Evolutionary conservation across 2,888 invertebrate species (phyloP), one percentile per base, ranked within the genome.

Genomic region (Cylindroiulus punctatus): DNA sequence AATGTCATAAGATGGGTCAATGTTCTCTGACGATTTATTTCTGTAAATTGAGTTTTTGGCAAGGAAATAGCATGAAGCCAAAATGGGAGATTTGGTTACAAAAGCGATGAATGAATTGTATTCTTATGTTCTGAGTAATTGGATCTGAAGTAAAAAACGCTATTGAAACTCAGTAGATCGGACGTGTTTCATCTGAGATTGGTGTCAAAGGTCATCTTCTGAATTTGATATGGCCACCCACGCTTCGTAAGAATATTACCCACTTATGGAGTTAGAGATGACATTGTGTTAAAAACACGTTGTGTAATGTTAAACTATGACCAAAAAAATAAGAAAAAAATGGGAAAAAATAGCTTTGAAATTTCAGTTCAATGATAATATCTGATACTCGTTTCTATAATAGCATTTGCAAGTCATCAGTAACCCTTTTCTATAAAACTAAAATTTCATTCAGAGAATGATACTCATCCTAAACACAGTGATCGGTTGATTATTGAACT

Each of bases 51-150:
- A 52, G 0, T 3, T 52, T 52, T 44, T 52, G n/a, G 52, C n/a
- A n/a, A 52, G n/a, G 52, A 52, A 52, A 52, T 52, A n/a, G 52
- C 52, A n/a, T 52, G 52, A 52, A 52, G 52, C n/a, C n/a, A 5
- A 52, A 52, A 19, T n/a, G 52, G 8, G n/a, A 19, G 52, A 52
- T 52, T 52, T n/a, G 52, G 52, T 52, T 52, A 52, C 52, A 52
- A 52, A 52, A 52, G n/a, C 52, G 52, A 52, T 52, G 52, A 52
- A 52, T 52, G 52, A n/a, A 52, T n/a, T n/a, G n/a, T 52, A 52
- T n/a, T 52, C 14, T 52, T n/a, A 52, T 52, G n/a, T 52, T 5
- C 52, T 52, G 5, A 52, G 52, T 52, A 52, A 52, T 52, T 52
- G 52, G 52, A 52, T 52, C 52, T 52, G 2, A n/a, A 52, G 52